A percentile compares a stretch with the other conserved stretches of the same genome.
Evolutionary conservation across 2,797 vertebrate genomes (phyloP).

Genomic region (Oophaga sylvatica): DNA sequence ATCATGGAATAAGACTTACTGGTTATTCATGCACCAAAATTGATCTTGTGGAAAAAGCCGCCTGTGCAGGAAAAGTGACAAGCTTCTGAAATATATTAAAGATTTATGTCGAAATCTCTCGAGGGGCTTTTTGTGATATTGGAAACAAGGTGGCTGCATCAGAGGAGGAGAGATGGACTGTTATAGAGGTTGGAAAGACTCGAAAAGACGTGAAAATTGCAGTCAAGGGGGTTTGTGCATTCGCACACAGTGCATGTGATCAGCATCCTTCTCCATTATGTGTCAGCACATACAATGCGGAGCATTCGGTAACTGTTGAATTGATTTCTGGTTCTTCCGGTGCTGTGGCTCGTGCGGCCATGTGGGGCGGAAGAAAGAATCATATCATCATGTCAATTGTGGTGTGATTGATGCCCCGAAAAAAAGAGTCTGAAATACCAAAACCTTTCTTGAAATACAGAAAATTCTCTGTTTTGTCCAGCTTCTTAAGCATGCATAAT

Average conservation of each 20-base stretch:
- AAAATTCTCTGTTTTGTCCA: too few relatives aligned
- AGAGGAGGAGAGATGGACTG: neutral
- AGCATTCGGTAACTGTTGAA: neutral
- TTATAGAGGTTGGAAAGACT: neutral
- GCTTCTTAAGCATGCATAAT: too few relatives aligned
- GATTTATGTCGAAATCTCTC: slow-evolving; percentile 23
- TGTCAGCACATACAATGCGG: neutral
- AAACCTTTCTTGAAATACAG: too few relatives aligned
- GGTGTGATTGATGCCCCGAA: too few relatives aligned
- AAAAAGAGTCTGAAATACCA: too few relatives aligned
- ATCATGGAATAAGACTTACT: neutral
- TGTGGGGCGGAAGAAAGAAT: too few relatives aligned
- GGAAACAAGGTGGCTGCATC: neutral
- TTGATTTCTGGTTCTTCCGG: too few relatives aligned
- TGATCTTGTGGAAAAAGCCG: neutral
- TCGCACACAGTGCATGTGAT: neutral
- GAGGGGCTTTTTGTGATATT: neutral
- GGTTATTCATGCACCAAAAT: neutral
- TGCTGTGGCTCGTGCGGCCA: too few relatives aligned
- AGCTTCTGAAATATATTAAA: slow-evolving; percentile 24
- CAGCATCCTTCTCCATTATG: neutral
- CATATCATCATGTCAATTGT: too few relatives aligned
- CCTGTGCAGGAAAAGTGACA: neutral
- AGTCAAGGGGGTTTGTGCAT: slow-evolving; percentile 2
- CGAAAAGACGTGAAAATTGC: neutral